Base-by-base conservation (phyloP, 2,888 invertebrate genomes). In the Laothoe populi region DNA sequence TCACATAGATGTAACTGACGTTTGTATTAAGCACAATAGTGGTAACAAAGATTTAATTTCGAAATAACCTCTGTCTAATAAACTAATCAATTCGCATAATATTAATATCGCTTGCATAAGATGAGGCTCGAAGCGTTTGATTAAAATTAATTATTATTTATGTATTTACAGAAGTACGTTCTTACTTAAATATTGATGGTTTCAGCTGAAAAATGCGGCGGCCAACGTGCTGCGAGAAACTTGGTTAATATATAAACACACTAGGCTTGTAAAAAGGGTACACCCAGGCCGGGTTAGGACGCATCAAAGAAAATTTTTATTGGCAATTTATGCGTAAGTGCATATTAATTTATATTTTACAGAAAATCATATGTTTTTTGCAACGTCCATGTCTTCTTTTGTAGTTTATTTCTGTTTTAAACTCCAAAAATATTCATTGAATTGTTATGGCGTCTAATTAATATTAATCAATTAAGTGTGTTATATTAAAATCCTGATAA, bases 221-320 rank as follows among this genome's bases (percentile, higher is more conserved):
- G 99, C 99, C 70, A 99, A 99, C 93, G 99, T 99, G 77, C 95
- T 99, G 75, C 95, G 99, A 78, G 99, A 99, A 94, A 99, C 99
- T 77, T 99, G 99, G 99, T 95, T 99, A 86, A 99, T 99, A 89
- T 99, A 99, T 94, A 99, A 99, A 94, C 98, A 99, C 92, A 99
- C 99, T 81, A 97, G 99, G 88, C 95, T 99, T 82, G 99, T 98
- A 83, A 99, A 99, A 94, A 95, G 99, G 87, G 98, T 99, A 66
- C 98, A 99, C 92, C 97, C 98, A 66, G 97, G 98, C 77, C 96
- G 98, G 92, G 99, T 99, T 77, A 95, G 99, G 84, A 97, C 99
- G 70, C 99, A 99, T 93, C 99, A 99, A 93, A 95, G 99, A 91
- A 99, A 99, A 94, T 99, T 99, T 94, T 96, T 99, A 74, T 95